Percentiles rank a stretch among this genome's conserved stretches.
Evolutionary conservation across 2,113 vertebrate genomes (phyloP).

Genomic region (Daubentonia madagascariensis): DNA sequence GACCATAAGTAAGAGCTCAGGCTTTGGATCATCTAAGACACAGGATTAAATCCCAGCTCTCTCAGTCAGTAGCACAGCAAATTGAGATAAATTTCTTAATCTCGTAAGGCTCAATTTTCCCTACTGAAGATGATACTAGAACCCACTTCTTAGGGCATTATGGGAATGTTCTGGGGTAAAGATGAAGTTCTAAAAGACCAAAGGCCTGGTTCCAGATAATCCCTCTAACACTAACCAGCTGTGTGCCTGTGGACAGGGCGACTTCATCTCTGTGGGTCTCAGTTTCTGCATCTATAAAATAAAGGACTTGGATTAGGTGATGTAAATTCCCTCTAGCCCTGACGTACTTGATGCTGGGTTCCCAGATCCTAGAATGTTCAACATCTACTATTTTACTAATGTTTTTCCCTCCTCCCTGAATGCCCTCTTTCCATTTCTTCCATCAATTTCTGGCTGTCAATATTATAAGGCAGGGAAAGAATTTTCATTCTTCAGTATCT

Average conservation of each 20-base stretch:
- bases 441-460: background rate
- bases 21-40: background rate
- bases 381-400: background rate
- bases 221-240: background rate
- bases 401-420: background rate
- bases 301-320: background rate
- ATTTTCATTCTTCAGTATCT: background rate
- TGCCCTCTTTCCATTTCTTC: background rate
- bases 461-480: background rate
- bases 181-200: background rate
- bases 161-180: background rate
- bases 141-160: background rate
- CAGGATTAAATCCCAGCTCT: background rate
- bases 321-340: background rate
- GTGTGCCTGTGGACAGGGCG: too few species aligned
- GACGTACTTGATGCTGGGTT: background rate
- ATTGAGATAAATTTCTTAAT: background rate
- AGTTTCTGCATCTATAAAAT: background rate
- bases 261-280: background rate
- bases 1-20: background rate
- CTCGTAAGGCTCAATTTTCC: background rate
- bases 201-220: background rate
- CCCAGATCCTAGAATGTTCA: background rate
- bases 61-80: background rate
- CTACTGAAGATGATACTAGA: background rate